Percentiles rank a stretch among this genome's conserved stretches.
phyloP scores from a whole-genome alignment of 92 coral and sea anemone species.

The Plumapathes pennacea region DNA sequence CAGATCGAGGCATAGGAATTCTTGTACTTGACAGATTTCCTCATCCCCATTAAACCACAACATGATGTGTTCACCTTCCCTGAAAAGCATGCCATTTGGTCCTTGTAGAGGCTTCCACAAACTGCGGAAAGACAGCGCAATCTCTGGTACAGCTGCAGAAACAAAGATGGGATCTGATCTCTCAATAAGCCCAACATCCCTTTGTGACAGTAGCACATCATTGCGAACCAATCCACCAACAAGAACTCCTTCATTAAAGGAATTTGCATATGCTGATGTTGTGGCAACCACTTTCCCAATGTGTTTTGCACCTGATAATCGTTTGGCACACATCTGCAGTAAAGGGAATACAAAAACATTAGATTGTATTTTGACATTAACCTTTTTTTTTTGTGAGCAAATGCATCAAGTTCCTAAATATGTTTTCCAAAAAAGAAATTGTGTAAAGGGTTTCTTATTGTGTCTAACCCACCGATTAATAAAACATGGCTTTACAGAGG shows the following conservation, averaged over 20 bases:
- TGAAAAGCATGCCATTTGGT: neutral
- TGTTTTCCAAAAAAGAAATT: too few species aligned
- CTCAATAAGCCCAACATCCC: conserved; percentile 11
- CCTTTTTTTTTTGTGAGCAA: too few species aligned
- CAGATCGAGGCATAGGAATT: conserved; percentile 3
- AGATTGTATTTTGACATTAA: neutral
- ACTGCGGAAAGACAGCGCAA: conserved; percentile 13
- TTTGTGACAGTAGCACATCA: conserved; percentile 2
- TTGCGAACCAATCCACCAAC: conserved; percentile 36
- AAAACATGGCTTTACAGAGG: too few species aligned
- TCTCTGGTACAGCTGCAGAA: conserved; percentile 1
- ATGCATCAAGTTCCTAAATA: too few species aligned
- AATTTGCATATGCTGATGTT: conserved; percentile 4
- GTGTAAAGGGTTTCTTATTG: too few species aligned
- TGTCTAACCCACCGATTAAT: too few species aligned
- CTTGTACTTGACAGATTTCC: neutral
- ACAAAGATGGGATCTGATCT: neutral
- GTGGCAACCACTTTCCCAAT: conserved; percentile 14
- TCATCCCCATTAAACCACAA: neutral
- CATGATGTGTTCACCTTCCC: conserved; percentile 2
- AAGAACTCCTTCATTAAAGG: conserved; percentile 37
- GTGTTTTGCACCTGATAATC: conserved; percentile 24
- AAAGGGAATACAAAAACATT: neutral
- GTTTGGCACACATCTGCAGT: conserved; percentile 41
- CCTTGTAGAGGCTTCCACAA: neutral